Evolutionary conservation across 2,888 invertebrate genomes (phyloP).

Genomic region (Drosophila siamana): DNA sequence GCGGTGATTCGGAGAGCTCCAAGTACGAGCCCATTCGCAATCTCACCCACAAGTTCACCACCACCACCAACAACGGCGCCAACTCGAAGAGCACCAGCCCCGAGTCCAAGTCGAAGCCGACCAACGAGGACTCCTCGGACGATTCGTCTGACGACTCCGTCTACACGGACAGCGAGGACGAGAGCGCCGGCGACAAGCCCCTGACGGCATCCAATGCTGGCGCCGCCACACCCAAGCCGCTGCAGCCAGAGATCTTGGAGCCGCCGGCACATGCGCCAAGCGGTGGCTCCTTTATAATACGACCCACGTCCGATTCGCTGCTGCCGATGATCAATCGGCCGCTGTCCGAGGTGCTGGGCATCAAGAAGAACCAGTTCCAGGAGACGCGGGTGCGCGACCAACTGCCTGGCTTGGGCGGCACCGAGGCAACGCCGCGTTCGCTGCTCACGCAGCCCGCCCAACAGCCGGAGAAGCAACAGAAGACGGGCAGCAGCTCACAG

Average conservation of each 20-base stretch:
- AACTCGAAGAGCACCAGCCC: slow-evolving; percentile 32
- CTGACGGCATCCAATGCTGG: slow-evolving; percentile 21
- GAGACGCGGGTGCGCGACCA: slow-evolving; percentile 85
- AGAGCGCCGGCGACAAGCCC: slow-evolving; percentile 52
- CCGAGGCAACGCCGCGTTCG: slow-evolving; percentile 67
- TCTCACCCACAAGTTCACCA: slow-evolving; percentile 84
- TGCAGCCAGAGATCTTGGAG: slow-evolving; percentile 60
- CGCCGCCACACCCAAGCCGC: slow-evolving; percentile 48
- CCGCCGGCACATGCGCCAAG: slow-evolving; percentile 58
- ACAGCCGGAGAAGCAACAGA: slow-evolving; percentile 36
- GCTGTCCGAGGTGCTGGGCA: slow-evolving; percentile 85
- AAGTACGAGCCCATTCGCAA: slow-evolving; percentile 86
- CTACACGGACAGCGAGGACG: slow-evolving; percentile 71
- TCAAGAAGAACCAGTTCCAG: slow-evolving; percentile 85
- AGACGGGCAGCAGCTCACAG: slow-evolving; percentile 13
- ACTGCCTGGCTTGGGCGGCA: slow-evolving; percentile 65
- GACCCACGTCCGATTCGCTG: slow-evolving; percentile 82
- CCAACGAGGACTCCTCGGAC: slow-evolving; percentile 51
- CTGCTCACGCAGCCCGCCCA: slow-evolving; percentile 47
- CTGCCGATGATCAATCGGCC: slow-evolving; percentile 85
- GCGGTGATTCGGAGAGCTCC: slow-evolving; percentile 85
- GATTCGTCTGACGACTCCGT: slow-evolving; percentile 75
- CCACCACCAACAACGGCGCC: slow-evolving; percentile 62
- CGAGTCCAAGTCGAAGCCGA: slow-evolving; percentile 38
- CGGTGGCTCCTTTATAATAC: slow-evolving; percentile 77